Evolutionary conservation across 2,113 vertebrate species (phyloP), one percentile per base, ranked within the genome.

Genomic region (Eulacestoma nigropectus): DNA sequence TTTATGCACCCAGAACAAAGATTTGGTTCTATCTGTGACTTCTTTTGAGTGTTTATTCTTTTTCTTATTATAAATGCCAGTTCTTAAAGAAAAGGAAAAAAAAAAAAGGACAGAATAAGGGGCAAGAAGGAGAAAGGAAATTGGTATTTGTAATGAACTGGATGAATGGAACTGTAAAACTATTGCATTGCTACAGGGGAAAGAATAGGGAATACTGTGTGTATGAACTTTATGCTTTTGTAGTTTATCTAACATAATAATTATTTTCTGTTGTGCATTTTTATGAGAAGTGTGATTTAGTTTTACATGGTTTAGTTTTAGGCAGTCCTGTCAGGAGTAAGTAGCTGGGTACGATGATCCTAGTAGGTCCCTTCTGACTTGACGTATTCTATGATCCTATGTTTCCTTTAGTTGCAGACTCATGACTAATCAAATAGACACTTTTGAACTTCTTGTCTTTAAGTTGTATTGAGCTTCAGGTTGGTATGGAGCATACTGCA

Each of bases 81-180:
- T 72, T 74, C 16, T 75, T 78, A 41, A 23, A 25, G 7, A 56
- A 9, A 30, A 7, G 4, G 1, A 8, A 10, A 8, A 6, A 25
- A 18, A 27, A 17, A 41, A 10, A 23, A 4, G 2, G 2, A 10
- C n/a, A 18, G 17, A 53, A 25, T 70, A 9, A 37, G 4, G 3
- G 2, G 4, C 0, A 2, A 8, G 3, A 27, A 20, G 11, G 52
- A 53, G 59, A 77, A 46, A 46, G 68, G 25, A 90, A 89, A 44
- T 68, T 19, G 22, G 5, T 95, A 47, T 93, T 95, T 87, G 6
- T 74, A 62, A 81, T 84, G 17, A 91, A 42, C 33, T 82, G 30
- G 21, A 30, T 84, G 39, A 78, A 56, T 25, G n/a, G 49, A 69
- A 87, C 72, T 69, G 13, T 84, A 84, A 56, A 89, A 72, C n/a